Conservation (phyloP, 2,797 vertebrate genomes). For the Rhincodon typus region DNA sequence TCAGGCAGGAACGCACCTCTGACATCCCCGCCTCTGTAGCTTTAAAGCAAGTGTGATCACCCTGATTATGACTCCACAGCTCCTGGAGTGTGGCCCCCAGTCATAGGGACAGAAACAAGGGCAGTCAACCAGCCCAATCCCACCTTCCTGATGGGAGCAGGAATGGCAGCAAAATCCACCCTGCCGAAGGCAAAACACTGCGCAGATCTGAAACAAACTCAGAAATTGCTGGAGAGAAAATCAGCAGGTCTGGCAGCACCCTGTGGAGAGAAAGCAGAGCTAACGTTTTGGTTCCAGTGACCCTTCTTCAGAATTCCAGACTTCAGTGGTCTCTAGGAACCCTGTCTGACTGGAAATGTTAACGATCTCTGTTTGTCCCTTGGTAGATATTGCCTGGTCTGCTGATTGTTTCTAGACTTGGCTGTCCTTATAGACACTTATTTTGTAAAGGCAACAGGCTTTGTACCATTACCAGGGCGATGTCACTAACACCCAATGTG, state of each 20-base stretch:
- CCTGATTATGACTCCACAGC: not conserved
- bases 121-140: no score
- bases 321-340: no score
- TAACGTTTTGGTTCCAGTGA: not conserved
- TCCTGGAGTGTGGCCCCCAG: no score
- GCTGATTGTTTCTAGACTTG: not conserved
- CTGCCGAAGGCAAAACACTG: not conserved
- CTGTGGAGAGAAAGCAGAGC: no score
- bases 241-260: not conserved
- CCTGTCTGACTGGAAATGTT: no score
- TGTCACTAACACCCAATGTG: not conserved
- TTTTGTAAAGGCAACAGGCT: no score
- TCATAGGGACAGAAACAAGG: no score
- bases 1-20: not conserved
- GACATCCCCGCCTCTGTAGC: not conserved
- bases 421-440: not conserved
- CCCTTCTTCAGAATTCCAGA: no score
- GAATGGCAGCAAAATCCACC: not conserved
- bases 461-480: not conserved
- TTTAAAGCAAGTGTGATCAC: not conserved
- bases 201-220: no score
- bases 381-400: not conserved
- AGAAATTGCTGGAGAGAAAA: not conserved
- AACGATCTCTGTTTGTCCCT: not conserved
- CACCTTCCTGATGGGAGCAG: no score